These are phyloP conservation scores for Selene dorsalis DNA, from an alignment of 2,797 vertebrate species.

Conservation along the genomic window DNA sequence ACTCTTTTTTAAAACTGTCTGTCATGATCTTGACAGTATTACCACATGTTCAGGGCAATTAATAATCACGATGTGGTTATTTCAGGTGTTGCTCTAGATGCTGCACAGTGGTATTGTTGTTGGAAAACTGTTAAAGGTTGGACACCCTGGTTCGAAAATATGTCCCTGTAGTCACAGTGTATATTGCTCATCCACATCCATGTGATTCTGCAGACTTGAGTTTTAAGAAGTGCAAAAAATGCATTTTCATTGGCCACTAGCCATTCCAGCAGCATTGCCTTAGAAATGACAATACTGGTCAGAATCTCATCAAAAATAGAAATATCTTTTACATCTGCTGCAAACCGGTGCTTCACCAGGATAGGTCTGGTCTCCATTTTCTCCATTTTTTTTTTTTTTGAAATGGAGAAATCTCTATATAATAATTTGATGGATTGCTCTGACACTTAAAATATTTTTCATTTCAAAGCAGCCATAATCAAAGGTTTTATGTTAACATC, in stretches of 20 bases:
- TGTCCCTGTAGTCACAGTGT: conserved; percentile 24
- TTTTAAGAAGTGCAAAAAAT: background rate
- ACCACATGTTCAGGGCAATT: conserved; percentile 25
- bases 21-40: conserved; percentile 25
- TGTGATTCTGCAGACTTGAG: conserved; percentile 14
- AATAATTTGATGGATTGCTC: background rate
- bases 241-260: background rate
- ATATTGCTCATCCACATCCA: conserved; percentile 27
- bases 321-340: conserved; percentile 1
- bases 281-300: background rate
- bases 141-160: conserved; percentile 23
- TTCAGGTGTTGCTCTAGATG: conserved; percentile 57
- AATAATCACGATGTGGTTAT: conserved; percentile 45
- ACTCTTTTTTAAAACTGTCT: conserved; percentile 15
- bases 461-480: background rate
- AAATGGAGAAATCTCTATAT: background rate
- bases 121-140: conserved; percentile 45
- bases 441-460: background rate
- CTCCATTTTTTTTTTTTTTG: background rate
- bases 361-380: background rate
- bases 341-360: background rate
- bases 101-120: conserved; percentile 3
- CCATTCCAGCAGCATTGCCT: background rate
- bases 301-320: background rate
- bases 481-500: background rate